Evolutionary conservation across 2,797 vertebrate species (phyloP), one percentile per base, ranked within the genome.

Genomic region (Dipus sagitta): DNA sequence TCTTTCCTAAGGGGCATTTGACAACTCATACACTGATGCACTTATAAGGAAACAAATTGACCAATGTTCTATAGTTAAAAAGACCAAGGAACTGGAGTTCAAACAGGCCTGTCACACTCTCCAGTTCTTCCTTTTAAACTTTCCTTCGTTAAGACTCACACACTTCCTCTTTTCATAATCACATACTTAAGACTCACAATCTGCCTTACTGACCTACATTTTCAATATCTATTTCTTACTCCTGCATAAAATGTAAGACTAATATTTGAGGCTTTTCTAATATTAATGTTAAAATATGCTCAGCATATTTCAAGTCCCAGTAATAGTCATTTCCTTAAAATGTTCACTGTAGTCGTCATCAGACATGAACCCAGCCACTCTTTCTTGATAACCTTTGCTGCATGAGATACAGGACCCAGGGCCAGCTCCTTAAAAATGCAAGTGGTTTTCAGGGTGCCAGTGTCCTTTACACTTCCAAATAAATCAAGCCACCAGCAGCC

Each of bases 261-360:
- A 92, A 77, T 65, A 47, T 18, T 52, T 17, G 12, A 58, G 23
- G 47, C 6, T 28, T 65, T 72, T 14, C 4, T 4, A 13, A 71
- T n/a, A 93, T 26, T 92, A 65, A 76, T 58, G 42, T 71, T 70
- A 58, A 71, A 85, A 65, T 34, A 26, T 71, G 88, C 54, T 81
- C 30, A 71, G 42, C 38, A 52, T 34, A 58, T 4, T 60, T 76
- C 21, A 20, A 70, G 12, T 64, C 0, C 8, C 42, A 58, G 60
- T 24, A 81, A 89, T 26, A 71, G 42, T 26, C 9, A 72, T 28
- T 20, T 1, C 23, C 64, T 75, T 76, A 75, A 64, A 95, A 70
- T 71, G 21, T 79, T 18, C 24, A 42, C 12, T 34, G 12, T 1
- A 70, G 3, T 24, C 4, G 30, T 34, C 58, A 75, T 75, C 15